These are phyloP conservation scores for Bedellia somnulentella DNA, from an alignment of 2,888 invertebrate genomes.

Conservation along the genomic window DNA sequence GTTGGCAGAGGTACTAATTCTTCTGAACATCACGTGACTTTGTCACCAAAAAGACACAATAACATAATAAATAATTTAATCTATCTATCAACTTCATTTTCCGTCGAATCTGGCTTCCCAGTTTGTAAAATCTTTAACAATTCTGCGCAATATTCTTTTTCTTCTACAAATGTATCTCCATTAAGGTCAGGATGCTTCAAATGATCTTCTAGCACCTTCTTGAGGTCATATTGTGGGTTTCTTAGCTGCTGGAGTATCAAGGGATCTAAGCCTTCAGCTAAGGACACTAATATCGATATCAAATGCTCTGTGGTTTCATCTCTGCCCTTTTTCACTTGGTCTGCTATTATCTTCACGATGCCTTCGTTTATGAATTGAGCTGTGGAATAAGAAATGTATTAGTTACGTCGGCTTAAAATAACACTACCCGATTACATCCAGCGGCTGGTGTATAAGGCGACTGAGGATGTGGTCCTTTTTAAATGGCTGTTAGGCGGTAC, in stretches of 20 bases:
- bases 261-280: conserved; percentile 18
- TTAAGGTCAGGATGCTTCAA: conserved; percentile 21
- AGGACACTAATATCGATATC: conserved; percentile 21
- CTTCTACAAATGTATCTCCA: conserved; percentile 23
- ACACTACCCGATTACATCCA: too few species aligned
- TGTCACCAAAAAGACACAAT: too few species aligned
- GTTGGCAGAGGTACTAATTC: too few species aligned
- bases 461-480: too few species aligned
- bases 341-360: conserved; percentile 19
- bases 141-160: conserved; percentile 25
- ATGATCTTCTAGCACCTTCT: conserved; percentile 20
- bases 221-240: conserved; percentile 17
- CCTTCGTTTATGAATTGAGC: conserved; percentile 14
- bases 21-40: too few species aligned
- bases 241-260: conserved; percentile 18
- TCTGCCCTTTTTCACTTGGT: conserved; percentile 18
- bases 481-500: too few species aligned
- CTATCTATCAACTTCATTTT: conserved; percentile 3
- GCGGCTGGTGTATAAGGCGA: too few species aligned
- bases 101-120: conserved; percentile 17
- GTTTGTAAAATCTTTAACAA: conserved; percentile 12
- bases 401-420: too few species aligned
- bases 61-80: too few species aligned
- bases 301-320: conserved; percentile 32
- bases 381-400: conserved; percentile 13